phyloP scores from a whole-genome alignment of 2,888 invertebrate species.

The Abrostola tripartita region DNA sequence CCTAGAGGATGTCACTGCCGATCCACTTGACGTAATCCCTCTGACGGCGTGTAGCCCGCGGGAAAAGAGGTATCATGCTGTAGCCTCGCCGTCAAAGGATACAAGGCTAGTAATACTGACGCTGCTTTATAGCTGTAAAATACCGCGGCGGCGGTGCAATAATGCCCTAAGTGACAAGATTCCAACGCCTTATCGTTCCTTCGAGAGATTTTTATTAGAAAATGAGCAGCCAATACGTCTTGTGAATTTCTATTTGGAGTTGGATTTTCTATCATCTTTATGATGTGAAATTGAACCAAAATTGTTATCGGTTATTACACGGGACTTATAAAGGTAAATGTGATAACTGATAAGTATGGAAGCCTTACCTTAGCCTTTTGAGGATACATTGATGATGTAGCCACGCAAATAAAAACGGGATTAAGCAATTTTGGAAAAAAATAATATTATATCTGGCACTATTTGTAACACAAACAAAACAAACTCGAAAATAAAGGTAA shows the following conservation, averaged over 20 bases:
- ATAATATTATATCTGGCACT: background rate
- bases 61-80: background rate
- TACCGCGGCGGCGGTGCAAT: slow-evolving; percentile 7
- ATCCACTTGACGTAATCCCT: background rate
- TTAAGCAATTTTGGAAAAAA: no score
- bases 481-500: background rate
- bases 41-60: background rate
- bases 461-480: background rate
- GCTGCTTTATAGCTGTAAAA: slow-evolving; percentile 1
- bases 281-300: no score
- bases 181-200: background rate
- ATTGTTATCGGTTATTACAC: no score
- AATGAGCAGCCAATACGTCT: background rate
- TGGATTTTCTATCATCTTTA: no score
- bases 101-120: background rate
- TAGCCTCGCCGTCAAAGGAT: background rate
- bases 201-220: background rate
- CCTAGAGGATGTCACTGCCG: background rate
- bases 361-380: no score
- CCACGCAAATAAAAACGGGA: no score
- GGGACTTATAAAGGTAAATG: no score
- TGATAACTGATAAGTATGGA: no score
- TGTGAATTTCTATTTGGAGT: no score
- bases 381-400: no score
- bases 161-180: slow-evolving; percentile 8